A percentile compares a stretch with the other conserved stretches of the same genome.
These are phyloP conservation scores for Reticulitermes lucifugus DNA, from an alignment of 2,888 invertebrate species.

Conservation along the genomic window DNA sequence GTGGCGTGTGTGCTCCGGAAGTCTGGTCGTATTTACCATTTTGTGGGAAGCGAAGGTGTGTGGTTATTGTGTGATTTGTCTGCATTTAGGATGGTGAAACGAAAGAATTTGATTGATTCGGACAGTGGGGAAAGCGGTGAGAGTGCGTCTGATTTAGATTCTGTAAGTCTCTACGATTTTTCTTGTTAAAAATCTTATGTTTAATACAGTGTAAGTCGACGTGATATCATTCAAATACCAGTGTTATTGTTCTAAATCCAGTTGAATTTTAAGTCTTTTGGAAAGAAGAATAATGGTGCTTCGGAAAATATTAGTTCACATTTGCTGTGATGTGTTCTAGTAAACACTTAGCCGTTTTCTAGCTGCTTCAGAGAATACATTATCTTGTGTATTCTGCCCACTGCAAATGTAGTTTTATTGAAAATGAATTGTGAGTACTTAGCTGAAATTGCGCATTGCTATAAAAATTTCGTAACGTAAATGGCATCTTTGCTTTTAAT, in stretches of 20 bases:
- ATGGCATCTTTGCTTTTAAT: too few relatives aligned
- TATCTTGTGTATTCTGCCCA: too few relatives aligned
- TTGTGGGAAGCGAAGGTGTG: not conserved
- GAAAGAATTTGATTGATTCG: constrained; percentile 85
- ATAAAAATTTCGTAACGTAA: too few relatives aligned
- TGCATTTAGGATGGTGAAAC: constrained; percentile 78
- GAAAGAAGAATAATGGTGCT: too few relatives aligned
- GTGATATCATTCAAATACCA: not conserved
- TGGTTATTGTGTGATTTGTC: not conserved
- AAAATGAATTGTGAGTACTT: too few relatives aligned
- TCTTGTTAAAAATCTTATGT: not conserved
- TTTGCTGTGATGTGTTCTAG: too few relatives aligned
- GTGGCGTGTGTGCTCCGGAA: not conserved
- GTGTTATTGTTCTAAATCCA: not conserved
- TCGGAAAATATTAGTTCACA: too few relatives aligned
- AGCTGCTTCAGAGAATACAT: too few relatives aligned
- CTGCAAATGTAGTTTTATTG: too few relatives aligned
- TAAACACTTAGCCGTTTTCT: too few relatives aligned
- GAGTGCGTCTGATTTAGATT: constrained; percentile 82
- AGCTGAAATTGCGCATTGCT: too few relatives aligned
- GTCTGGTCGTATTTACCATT: constrained; percentile 6
- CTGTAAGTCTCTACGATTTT: constrained; percentile 72
- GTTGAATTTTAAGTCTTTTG: not conserved
- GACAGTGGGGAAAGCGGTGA: constrained; percentile 80
- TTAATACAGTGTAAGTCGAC: not conserved